These are phyloP conservation scores for Candidula unifasciata DNA, from an alignment of 2,888 invertebrate species.

Conservation along the genomic window DNA sequence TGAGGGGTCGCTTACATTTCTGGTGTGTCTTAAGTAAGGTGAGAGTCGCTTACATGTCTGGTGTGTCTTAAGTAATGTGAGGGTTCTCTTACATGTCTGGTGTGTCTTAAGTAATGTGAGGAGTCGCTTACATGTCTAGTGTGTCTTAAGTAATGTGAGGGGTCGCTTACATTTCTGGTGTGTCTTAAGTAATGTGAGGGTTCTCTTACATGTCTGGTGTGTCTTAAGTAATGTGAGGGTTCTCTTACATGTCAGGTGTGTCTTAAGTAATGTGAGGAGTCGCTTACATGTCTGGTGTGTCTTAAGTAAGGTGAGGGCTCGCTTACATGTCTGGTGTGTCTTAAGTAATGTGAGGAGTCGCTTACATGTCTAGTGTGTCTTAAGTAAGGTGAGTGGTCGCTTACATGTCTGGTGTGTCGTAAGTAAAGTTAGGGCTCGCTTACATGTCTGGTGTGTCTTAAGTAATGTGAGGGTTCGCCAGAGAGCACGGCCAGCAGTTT, in stretches of 20 bases:
- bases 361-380: conserved; percentile 45
- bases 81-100: not conserved
- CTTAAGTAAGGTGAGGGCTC: conserved; percentile 65
- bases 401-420: conserved; percentile 57
- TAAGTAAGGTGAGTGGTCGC: conserved; percentile 64
- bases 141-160: conserved; percentile 68
- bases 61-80: conserved; percentile 67
- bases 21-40: conserved; percentile 71
- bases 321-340: conserved; percentile 48
- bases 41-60: conserved; percentile 25
- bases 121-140: not conserved
- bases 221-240: conserved; percentile 67
- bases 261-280: conserved; percentile 66
- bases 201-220: not conserved
- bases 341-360: conserved; percentile 64
- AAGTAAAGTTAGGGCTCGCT: conserved; percentile 61
- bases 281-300: conserved; percentile 26
- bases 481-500: too few relatives aligned
- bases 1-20: conserved; percentile 51
- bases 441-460: conserved; percentile 52
- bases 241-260: not conserved
- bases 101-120: conserved; percentile 67
- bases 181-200: conserved; percentile 68
- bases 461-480: conserved; percentile 64
- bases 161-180: not conserved